A percentile compares a stretch with the other conserved stretches of the same genome.
These are phyloP conservation scores for Acipenser oxyrinchus DNA, from an alignment of 2,797 vertebrate species.

Conservation along the genomic window DNA sequence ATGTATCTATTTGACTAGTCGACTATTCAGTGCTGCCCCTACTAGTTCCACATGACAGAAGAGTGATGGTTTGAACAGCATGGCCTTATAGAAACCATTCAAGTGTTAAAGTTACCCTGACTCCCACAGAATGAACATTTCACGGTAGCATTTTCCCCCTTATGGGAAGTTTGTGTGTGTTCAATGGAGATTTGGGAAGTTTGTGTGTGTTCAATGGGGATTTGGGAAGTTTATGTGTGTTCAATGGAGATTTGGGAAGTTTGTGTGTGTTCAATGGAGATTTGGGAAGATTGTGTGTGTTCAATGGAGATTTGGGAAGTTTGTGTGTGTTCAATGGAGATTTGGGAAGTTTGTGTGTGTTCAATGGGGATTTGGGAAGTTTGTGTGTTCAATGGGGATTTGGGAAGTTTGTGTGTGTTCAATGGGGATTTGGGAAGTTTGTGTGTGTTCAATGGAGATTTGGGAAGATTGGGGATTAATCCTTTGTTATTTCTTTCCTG, in stretches of 20 bases:
- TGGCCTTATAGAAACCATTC: slow-evolving; percentile 35
- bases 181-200: no score
- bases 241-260: no score
- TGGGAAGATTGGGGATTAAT: slow-evolving; percentile 29
- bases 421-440: no score
- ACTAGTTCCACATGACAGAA: no score
- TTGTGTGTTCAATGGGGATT: no score
- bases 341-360: slow-evolving; percentile 35
- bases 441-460: no score
- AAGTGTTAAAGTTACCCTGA: slow-evolving; percentile 50
- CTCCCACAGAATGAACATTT: slow-evolving; percentile 49
- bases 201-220: no score
- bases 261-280: slow-evolving; percentile 4
- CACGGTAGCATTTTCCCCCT: slow-evolving; percentile 48
- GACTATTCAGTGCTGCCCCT: no score
- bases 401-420: slow-evolving; percentile 4
- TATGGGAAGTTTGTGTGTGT: slow-evolving; percentile 34
- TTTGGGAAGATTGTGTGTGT: no score
- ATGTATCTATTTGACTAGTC: no score
- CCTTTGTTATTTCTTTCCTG: slow-evolving; percentile 46
- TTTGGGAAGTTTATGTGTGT: no score
- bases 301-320: background rate
- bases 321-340: slow-evolving; percentile 17
- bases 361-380: slow-evolving; percentile 24
- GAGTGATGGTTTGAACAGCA: slow-evolving; percentile 37